Evolutionary conservation across 2,113 vertebrate genomes (phyloP), one percentile per base, ranked within the genome.

Genomic region (Ceratotherium simum): DNA sequence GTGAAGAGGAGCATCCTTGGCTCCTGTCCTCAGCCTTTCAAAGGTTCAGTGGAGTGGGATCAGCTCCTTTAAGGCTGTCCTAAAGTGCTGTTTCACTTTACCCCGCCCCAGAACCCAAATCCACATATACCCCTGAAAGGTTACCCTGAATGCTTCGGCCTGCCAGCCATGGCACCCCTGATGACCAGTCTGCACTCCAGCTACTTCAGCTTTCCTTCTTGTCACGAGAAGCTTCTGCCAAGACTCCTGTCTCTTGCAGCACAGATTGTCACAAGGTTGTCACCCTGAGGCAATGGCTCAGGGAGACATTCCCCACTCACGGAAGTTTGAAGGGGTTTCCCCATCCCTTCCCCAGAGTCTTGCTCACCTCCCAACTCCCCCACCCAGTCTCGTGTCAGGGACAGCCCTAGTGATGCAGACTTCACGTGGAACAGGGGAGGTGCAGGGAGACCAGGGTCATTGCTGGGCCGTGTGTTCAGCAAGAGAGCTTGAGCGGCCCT

Each of bases 371-470:
- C 48, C 29, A 39, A 21, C 3, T 6, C 17, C 31, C 51, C 31
- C 1, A 8, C 8, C 23, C 33, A 0, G 17, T 39, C 27, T 39
- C 21, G 8, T 29, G 3, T 42, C 12, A 16, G 42, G 62, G 21
- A 29, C 25, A n/a, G 54, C 8, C 42, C 83, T 27, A 4, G 27
- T 1, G 5, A n/a, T 0, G 0, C 7, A 20, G 13, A 18, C 21
- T 16, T 88, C 65, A 17, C 1, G 1, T 20, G 27, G 67, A 42
- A n/a, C 29, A 10, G 25, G 0, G 42, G 36, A n/a, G n/a, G 14
- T 25, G 10, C 21, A 33, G 33, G 18, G 36, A 56, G 33, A 82
- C 20, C 6, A 0, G 4, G 64, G 6, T 56, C 23, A 23, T 13
- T 2, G 13, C 4, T 7, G 67, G n/a, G n/a, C 7, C 8, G 2